A percentile compares a stretch with the other conserved stretches of the same genome.
Conservation (phyloP, 2,113 vertebrate species). For the Pseudonaja textilis region DNA sequence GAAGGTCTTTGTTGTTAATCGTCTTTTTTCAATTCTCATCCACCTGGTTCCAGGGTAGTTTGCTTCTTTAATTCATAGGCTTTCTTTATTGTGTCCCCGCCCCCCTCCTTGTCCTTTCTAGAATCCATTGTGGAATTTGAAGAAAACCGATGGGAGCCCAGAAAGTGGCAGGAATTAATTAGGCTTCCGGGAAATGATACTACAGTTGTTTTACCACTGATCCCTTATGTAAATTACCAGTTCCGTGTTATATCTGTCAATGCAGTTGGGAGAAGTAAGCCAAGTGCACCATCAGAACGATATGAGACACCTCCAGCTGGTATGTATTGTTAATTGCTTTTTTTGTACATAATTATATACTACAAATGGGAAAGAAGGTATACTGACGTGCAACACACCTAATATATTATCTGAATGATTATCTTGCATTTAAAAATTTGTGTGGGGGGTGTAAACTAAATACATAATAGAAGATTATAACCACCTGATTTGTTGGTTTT, state of each 20-base stretch:
- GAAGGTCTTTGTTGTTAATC: not conserved
- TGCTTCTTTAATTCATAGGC: conserved; percentile 3
- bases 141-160: conserved; percentile 80
- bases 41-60: rapidly evolving
- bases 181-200: conserved; percentile 72
- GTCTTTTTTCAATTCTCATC: not conserved
- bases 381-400: not conserved
- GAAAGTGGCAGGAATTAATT: conserved; percentile 82
- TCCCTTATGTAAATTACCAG: conserved; percentile 82
- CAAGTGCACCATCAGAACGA: conserved; percentile 77
- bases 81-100: rapidly evolving
- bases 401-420: not conserved
- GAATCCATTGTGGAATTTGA: conserved; percentile 91
- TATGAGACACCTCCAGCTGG: conserved; percentile 85
- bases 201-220: conserved; percentile 70
- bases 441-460: not conserved
- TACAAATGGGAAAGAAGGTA: not conserved
- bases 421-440: not conserved
- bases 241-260: conserved; percentile 84
- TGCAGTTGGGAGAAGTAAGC: conserved; percentile 77
- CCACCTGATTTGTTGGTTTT: not conserved
- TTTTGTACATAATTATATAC: not conserved
- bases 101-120: conserved; percentile 42
- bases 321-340: conserved; percentile 50
- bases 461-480: not conserved